phyloP scores from a whole-genome alignment of 2,113 vertebrate genomes.

The Alces alces region DNA sequence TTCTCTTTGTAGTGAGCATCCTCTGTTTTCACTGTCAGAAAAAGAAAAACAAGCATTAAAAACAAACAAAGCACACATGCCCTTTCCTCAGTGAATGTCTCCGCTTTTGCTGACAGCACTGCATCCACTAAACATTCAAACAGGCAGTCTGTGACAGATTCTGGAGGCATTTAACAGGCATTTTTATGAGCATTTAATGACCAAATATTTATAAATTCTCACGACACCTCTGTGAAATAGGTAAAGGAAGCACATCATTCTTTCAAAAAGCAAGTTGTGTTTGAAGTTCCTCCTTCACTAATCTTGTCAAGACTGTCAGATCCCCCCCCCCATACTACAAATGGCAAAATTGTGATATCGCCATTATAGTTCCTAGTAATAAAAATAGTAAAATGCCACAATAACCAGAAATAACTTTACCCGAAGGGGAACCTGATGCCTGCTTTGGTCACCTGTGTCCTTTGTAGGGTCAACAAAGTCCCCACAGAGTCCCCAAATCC shows the following conservation, averaged over 20 bases:
- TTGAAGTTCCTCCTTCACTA: background rate
- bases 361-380: background rate
- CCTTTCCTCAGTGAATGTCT: background rate
- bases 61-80: background rate
- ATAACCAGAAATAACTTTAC: background rate
- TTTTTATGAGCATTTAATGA: constrained; percentile 24
- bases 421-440: background rate
- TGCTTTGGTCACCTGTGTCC: background rate
- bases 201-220: constrained; percentile 46
- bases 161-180: background rate
- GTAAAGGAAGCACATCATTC: background rate
- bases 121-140: background rate
- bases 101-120: background rate
- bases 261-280: background rate
- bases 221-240: background rate
- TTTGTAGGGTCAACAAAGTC: background rate
- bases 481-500: background rate
- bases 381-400: background rate
- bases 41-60: background rate
- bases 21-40: background rate
- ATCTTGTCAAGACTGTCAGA: background rate
- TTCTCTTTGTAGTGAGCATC: background rate
- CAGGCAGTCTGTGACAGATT: background rate
- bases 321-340: background rate
- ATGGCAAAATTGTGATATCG: background rate